Conservation (phyloP, 2,797 vertebrate genomes). For the Pteronotus mesoamericanus region DNA sequence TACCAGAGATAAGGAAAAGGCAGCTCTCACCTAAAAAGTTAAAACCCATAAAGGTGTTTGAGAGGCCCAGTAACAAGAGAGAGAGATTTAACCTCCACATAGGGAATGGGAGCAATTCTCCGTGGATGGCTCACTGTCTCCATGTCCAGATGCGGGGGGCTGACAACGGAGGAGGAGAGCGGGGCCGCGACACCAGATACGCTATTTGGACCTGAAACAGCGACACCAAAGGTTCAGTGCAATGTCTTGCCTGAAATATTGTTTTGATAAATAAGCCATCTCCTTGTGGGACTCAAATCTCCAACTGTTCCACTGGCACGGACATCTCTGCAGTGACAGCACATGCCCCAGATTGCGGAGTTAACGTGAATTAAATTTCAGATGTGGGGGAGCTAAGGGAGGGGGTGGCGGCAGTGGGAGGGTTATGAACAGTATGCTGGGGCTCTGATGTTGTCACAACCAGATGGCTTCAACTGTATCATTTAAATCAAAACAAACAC, state of each 20-base stretch:
- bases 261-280: constrained; percentile 78
- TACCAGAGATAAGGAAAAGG: not conserved
- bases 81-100: not conserved
- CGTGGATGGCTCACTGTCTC: not conserved
- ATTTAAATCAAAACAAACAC: constrained; percentile 73
- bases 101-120: not conserved
- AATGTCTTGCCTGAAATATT: constrained; percentile 62
- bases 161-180: not conserved
- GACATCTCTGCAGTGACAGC: constrained; percentile 72
- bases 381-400: constrained; percentile 73
- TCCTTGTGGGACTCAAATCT: constrained; percentile 77
- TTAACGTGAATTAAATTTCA: constrained; percentile 78
- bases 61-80: not conserved
- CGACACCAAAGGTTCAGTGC: constrained; percentile 31
- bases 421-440: constrained; percentile 78
- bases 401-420: constrained; percentile 77
- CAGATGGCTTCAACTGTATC: constrained; percentile 83
- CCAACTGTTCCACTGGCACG: constrained; percentile 81
- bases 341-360: constrained; percentile 76
- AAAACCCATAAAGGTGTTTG: not conserved
- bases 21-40: not conserved
- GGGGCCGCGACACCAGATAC: not conserved
- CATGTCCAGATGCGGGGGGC: not conserved
- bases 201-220: not conserved
- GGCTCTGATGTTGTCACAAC: constrained; percentile 78